Evolutionary conservation across 2,888 invertebrate species (phyloP), one percentile per base, ranked within the genome.

Genomic region (Branchipolynoe longqiensis): DNA sequence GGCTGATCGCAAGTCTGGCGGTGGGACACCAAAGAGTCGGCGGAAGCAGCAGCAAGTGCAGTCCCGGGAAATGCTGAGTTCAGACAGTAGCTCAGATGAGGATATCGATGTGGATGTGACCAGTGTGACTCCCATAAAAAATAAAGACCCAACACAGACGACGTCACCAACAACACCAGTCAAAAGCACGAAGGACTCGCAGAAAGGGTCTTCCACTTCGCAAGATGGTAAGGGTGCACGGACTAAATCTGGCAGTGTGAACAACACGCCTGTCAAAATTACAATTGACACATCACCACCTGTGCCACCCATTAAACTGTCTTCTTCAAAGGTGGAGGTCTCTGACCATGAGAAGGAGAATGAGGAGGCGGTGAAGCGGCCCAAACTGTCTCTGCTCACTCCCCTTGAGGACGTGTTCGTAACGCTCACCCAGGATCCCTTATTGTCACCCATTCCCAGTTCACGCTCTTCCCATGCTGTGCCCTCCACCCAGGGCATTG

Each of bases 61-160:
- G 6, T 25, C 78, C 14, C 40, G n/a, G 25, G 48, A 8, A 48
- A 0, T 48, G 1, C 6, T 78, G 14, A 48, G 48, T n/a, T 48
- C 48, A 31, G 78, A 41, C 54, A 48, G 48, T 41, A 36, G 36
- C 1, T 62, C 62, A 14, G 33, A 33, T 12, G 41, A 41, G 8
- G 78, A 78, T 48, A 78, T 48, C 31, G 78, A 78, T 25, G 48
- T 78, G 48, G 78, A 78, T 28, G 48, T 78, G 1, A 78, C 48
- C n/a, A 78, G 78, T 28, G 48, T 78, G 28, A 78, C 78, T 14
- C 78, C 78, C 28, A 48, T 78, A 25, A 78, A 78, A 25, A 78
- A 41, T 0, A 28, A 48, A 18, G 28, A 40, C 6, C 28, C 78
- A 2, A 38, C 38, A 33, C 6, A 22, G 41, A 40, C n/a, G 36